Evolutionary conservation across 2,113 vertebrate genomes (phyloP).

Genomic region (Recurvirostra avosetta): DNA sequence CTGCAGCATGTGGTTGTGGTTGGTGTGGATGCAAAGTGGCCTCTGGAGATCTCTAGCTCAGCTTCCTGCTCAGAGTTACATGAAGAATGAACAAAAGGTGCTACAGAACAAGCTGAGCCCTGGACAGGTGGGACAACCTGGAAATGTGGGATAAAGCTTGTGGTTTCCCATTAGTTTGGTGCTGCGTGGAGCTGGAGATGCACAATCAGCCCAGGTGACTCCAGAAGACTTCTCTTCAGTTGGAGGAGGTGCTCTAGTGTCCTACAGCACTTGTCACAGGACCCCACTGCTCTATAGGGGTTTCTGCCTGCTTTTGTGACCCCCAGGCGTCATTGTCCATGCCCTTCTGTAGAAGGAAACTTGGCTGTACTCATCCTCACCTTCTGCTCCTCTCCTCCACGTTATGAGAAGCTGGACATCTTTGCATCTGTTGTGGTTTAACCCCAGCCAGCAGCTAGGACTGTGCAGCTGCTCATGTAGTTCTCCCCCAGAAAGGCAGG

Average conservation of each 20-base stretch:
- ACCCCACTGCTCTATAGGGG: background rate
- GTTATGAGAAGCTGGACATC: background rate
- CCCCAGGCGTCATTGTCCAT: background rate
- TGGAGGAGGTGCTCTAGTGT: background rate
- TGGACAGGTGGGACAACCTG: background rate
- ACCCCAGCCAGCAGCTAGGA: background rate
- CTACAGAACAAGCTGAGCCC: background rate
- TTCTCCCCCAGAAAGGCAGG: background rate
- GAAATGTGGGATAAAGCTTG: background rate
- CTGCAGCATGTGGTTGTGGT: background rate
- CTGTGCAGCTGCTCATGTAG: background rate
- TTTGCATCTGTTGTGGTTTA: background rate
- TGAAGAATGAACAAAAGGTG: background rate
- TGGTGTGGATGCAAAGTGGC: background rate
- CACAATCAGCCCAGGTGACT: background rate
- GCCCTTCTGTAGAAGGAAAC: background rate
- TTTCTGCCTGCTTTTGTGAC: background rate
- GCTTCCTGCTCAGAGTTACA: background rate
- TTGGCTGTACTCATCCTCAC: background rate
- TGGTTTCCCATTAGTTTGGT: background rate
- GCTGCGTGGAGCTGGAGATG: background rate
- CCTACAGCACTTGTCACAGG: background rate
- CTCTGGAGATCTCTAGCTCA: background rate
- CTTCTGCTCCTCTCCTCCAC: background rate
- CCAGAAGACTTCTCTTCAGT: background rate